Conservation (phyloP, 2,113 vertebrate species). For the Pampusana beccarii region DNA sequence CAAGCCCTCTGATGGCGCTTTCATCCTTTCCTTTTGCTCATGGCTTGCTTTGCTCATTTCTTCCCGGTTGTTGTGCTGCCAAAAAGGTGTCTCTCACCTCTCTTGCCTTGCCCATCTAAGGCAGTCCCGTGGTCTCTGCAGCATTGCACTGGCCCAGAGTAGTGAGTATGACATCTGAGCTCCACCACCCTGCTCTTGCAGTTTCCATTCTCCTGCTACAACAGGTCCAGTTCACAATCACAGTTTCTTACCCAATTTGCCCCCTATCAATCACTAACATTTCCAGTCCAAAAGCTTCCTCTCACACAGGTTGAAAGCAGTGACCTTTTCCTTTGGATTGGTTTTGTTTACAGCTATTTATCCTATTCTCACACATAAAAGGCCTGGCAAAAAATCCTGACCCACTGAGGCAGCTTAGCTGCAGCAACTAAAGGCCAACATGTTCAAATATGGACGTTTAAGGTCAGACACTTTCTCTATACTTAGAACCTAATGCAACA, state of each 20-base stretch:
- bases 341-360: constrained; percentile 27
- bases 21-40: background rate
- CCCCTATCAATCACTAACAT: background rate
- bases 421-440: background rate
- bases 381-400: background rate
- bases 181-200: background rate
- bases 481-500: background rate
- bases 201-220: background rate
- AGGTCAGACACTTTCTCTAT: background rate
- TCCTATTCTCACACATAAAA: background rate
- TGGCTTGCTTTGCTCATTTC: background rate
- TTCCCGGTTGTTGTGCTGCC: background rate
- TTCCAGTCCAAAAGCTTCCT: background rate
- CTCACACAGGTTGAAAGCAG: background rate
- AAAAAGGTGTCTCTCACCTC: background rate
- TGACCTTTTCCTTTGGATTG: constrained; percentile 25
- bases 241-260: background rate
- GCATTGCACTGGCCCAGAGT: background rate
- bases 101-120: background rate
- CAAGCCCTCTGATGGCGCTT: background rate
- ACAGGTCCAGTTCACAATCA: background rate
- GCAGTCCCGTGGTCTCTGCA: background rate
- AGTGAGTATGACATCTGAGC: fast-evolving
- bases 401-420: background rate
- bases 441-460: background rate